Evolutionary conservation across 2,888 invertebrate genomes (phyloP), one percentile per base, ranked within the genome.

Genomic region (Hermaeophaga mercurialis): DNA sequence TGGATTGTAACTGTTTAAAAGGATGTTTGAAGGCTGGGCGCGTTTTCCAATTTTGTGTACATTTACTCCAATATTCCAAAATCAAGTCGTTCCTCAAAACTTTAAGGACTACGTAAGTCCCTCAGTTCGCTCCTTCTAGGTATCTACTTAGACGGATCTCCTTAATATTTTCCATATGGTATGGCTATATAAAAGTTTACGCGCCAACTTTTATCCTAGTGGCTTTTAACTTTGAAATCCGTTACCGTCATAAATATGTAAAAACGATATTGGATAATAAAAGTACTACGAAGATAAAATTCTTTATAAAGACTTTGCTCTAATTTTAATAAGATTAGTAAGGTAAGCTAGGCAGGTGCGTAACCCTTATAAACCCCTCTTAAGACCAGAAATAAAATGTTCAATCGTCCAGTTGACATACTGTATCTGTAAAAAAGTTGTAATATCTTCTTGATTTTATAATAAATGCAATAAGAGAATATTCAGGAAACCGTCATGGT

Each of bases 241-340:
- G 28, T 22, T 34, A 41, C 59, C 31, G 46, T 50, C 53, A 61
- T 63, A 65, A 63, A 65, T 65, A 65, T 63, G 60, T 61, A 58
- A 58, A 58, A 55, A 55, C 54, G 49, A 57, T 61, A 61, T 63
- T 59, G 60, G 54, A 59, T 56, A 59, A 62, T 63, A 59, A 62
- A 65, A 59, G 61, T 48, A 54, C 48, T 12, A 49, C 41, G 45
- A 50, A 52, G 50, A 46, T 56, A 52, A 50, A 34, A 46, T 45
- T 38, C 22, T 38, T 43, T 17, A 44, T 44, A 5, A 12, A 7
- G 15, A 14, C 19, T 19, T 19, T 33, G 17, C 12, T 34, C 33
- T 33, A 19, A 34, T 46, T 46, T 46, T 22, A 19, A 19, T 19
- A 18, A 46, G 22, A 15, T 19, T n/a, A n/a, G n/a, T n/a, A n/a